These are phyloP conservation scores for Zaprionus capensis DNA, from an alignment of 1,140 invertebrate genomes.

Conservation along the genomic window DNA sequence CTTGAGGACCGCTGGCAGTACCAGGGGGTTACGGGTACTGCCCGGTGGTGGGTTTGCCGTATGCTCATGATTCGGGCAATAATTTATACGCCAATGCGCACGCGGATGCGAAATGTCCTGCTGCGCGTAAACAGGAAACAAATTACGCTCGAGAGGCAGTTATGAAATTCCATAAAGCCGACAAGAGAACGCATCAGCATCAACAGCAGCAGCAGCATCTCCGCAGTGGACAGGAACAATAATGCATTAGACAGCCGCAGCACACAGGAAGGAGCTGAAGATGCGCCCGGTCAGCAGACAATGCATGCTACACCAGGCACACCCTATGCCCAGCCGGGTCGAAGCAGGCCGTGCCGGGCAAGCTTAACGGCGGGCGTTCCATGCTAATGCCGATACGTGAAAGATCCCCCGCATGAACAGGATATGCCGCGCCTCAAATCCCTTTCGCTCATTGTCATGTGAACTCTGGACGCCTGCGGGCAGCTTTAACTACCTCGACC, in stretches of 20 bases:
- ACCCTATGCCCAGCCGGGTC: slow-evolving; percentile 17
- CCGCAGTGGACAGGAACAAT: slow-evolving; percentile 78
- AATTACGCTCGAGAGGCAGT: slow-evolving; percentile 82
- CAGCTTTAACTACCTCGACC: slow-evolving; percentile 32
- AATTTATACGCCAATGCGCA: slow-evolving; percentile 81
- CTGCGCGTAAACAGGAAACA: slow-evolving; percentile 82
- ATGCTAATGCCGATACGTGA: slow-evolving; percentile 51
- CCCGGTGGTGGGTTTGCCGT: slow-evolving; percentile 32
- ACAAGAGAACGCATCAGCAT: background rate
- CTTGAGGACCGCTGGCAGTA: slow-evolving; percentile 44
- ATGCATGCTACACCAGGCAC: slow-evolving; percentile 35
- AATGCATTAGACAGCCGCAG: slow-evolving; percentile 75
- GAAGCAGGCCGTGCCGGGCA: background rate
- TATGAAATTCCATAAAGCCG: slow-evolving; percentile 79
- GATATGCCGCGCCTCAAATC: slow-evolving; percentile 48
- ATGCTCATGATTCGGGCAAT: slow-evolving; percentile 73
- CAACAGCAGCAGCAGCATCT: slow-evolving; percentile 36
- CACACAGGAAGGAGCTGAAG: slow-evolving; percentile 38
- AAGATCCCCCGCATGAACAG: slow-evolving; percentile 22
- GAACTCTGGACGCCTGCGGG: slow-evolving; percentile 61
- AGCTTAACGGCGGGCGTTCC: slow-evolving; percentile 48
- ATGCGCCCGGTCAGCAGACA: slow-evolving; percentile 22
- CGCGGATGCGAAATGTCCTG: slow-evolving; percentile 73
- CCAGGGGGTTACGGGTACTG: slow-evolving; percentile 9
- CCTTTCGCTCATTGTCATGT: slow-evolving; percentile 63